Evolutionary conservation across 2,888 invertebrate species (phyloP), one percentile per base, ranked within the genome.

Genomic region (Synergus umbraculus): DNA sequence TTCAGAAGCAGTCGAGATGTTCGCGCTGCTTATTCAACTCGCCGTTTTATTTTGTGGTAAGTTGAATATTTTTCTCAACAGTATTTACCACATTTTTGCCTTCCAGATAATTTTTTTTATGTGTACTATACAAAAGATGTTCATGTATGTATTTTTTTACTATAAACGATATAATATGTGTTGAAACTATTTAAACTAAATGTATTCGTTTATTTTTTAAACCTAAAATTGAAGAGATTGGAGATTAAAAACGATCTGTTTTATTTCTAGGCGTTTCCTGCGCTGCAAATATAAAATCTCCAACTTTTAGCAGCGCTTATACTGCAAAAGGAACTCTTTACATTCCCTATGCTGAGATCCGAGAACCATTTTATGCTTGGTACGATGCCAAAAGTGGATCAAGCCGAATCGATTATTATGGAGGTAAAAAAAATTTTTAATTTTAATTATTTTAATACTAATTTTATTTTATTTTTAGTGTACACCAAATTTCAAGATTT

Each of bases 381-480:
- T 98, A 94, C 87, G 98, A 98, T 93, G 94, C 93, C 44, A 93
- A 93, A 5, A 94, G 95, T 78, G 95, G 95, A 79, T 95, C 95
- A 81, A 98, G 98, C 64, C 95, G 98, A 69, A 97, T 99, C 82
- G 98, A 98, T 92, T 99, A 98, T 90, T 99, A 99, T 93, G 97
- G 97, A 83, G 96, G 96, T 91, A 92, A 81, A 73, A 64, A 78
- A n/a, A 5, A 2, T 49, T 1, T 15, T 2, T 13, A 46, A 46
- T 49, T 49, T 13, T 49, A 13, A 15, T 13, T 13, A 5, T 15
- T 49, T 4, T 15, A 13, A 46, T 46, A 22, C 37, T 37, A 4
- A 37, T 37, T 37, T 22, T 22, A 22, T 22, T 22, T 22, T 22
- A 37, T 37, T 37, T 37, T 37, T 37, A 3, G 37, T 5, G 37